Base-by-base conservation (phyloP, 2,113 vertebrate genomes). In the Trachemys scripta region DNA sequence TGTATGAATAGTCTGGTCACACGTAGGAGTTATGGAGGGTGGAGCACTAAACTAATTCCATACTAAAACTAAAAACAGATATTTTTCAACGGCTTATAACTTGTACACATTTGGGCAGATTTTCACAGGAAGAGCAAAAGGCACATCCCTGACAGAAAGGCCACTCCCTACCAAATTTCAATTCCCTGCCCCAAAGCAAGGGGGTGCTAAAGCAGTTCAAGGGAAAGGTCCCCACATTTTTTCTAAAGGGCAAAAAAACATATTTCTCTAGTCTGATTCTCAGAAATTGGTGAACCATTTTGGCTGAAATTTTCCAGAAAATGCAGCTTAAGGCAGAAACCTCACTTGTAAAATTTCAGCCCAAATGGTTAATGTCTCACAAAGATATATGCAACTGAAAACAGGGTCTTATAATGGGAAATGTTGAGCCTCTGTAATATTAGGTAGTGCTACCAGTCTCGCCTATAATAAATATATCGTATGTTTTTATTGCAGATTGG, bases 401-500 rank as follows among this genome's bases (percentile, higher is more conserved):
- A 69, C 42, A 51, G n/a, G 9, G 8, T 82, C 1, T 89, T 25
- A 47, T 90, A 69, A 79, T 22, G 47, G 31, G 6, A 89, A 49
- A 69, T 27, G 6, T 53, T 62, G 3, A 8, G 5, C n/a, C 19
- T 38, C n/a, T 5, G 3, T 22, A 72, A 72, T 72, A 72, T 72
- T n/a, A 38, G 19, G 65, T 53, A 13, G 53, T 38, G 3, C 38
- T 80, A 5, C 31, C 89, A 38, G 81, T 50, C 75, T 8, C 85
- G 3, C 45, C 9, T 91, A 78, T 90, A 51, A 89, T 76, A n/a
- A 69, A 38, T 82, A 80, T 49, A 31, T 10, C 25, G 76, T 81
- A 10, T 29, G 2, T 82, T 94, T 95, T 92, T 27, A 54, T 35
- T 78, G 45, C 96, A 99, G 99, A 99, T 99, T 27, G 99, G 99